These are phyloP conservation scores for Lypha dubia DNA, from an alignment of 2,888 invertebrate genomes.

Conservation along the genomic window DNA sequence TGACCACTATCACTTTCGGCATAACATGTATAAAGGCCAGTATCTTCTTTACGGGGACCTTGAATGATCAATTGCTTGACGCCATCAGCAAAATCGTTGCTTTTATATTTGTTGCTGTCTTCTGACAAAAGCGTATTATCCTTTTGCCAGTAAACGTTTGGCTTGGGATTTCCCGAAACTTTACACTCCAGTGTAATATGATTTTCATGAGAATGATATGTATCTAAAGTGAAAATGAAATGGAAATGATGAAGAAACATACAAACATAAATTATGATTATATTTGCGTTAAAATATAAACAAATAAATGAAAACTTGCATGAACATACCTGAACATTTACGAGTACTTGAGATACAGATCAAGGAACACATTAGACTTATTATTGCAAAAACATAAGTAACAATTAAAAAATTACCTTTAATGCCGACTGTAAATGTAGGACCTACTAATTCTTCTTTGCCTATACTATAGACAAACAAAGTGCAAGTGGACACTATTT, in stretches of 20 bases:
- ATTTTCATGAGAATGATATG: constrained; percentile 88
- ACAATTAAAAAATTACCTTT: constrained; percentile 85
- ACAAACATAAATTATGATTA: constrained; percentile 48
- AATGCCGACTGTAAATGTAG: constrained; percentile 90
- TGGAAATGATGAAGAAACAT: constrained; percentile 54
- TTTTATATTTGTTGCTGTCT: constrained; percentile 85
- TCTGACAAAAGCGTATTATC: constrained; percentile 88
- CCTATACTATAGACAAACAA: constrained; percentile 83
- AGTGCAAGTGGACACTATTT: constrained; percentile 87
- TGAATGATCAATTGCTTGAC: constrained; percentile 88
- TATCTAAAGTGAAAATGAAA: constrained; percentile 84
- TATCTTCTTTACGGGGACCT: constrained; percentile 87
- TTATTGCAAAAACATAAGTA: not conserved
- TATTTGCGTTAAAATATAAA: not conserved
- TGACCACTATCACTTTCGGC: constrained; percentile 88
- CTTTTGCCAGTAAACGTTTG: constrained; percentile 87
- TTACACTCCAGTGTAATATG: constrained; percentile 90
- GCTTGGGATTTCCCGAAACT: constrained; percentile 89
- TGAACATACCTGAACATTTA: constrained; percentile 66
- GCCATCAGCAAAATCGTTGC: constrained; percentile 87
- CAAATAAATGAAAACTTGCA: constrained; percentile 30
- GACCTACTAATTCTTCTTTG: constrained; percentile 86
- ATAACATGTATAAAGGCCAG: constrained; percentile 90
- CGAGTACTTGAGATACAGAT: constrained; percentile 53
- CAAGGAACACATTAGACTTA: constrained; percentile 54